Base-by-base conservation (phyloP, 2,113 vertebrate genomes). In the Malurus elegans region DNA sequence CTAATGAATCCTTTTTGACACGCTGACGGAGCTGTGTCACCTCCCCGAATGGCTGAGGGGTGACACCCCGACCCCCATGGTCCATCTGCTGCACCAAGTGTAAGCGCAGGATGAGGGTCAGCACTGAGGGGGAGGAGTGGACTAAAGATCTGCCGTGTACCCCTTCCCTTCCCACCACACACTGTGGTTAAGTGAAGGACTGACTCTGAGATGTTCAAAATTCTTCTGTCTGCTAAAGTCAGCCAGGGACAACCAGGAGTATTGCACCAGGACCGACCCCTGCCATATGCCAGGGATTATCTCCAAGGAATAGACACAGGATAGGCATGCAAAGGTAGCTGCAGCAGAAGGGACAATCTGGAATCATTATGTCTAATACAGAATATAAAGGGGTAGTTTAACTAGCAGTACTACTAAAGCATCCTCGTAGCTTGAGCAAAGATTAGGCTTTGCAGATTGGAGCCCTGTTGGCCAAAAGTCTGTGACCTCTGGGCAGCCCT, bases 1-100 rank as follows among this genome's bases (percentile, higher is more conserved):
- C 64, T 80, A 93, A 96, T 90, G 90, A 95, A 95, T 91, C 88
- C 57, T 81, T 93, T 94, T 13, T 62, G 93, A 87, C 84, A 79
- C 1, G 28, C 80, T 82, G 62, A 47, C 0, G 0, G 36, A 73
- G 60, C 75, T 34, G 38, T 38, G 51, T 47, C 0, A 5, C 45
- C 25, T 62, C 58, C 45, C 47, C 3, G 0, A 42, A 64, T 8
- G 36, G 48, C 50, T n/a, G 53, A 45, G 40, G 67, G 25, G 50
- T 26, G 60, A 92, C 73, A 72, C 16, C 34, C 28, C 34, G 16
- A 28, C 45, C 90, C 61, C 42, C 75, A 14, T 0, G 0, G 73
- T 34, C 92, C 92, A 87, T 95, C 88, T 93, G 83, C 88, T 62
- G 53, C 76, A 58, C 40, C 32, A 8, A 21, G 12, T 8, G 20